These are phyloP conservation scores for Sesia apiformis DNA, from an alignment of 2,888 invertebrate species.

Conservation along the genomic window DNA sequence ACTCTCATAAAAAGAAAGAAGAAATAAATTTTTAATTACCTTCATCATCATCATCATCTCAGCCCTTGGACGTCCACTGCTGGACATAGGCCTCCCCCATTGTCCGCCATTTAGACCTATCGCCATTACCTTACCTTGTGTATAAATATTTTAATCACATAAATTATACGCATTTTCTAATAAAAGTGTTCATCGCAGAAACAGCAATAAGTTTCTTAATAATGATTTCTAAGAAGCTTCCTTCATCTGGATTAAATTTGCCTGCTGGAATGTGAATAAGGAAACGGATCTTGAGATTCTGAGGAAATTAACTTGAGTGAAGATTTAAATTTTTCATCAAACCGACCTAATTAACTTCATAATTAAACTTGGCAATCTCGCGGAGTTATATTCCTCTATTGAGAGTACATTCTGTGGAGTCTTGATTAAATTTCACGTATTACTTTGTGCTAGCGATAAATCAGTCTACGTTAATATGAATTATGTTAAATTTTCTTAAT, in stretches of 20 bases:
- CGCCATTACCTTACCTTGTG: too few relatives aligned
- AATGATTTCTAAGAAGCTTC: conserved; percentile 22
- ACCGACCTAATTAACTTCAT: conserved; percentile 66
- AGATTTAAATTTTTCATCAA: conserved; percentile 68
- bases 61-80: too few relatives aligned
- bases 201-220: conserved; percentile 8
- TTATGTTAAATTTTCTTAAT: not conserved
- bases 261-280: conserved; percentile 43
- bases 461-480: not conserved
- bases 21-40: too few relatives aligned
- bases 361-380: conserved; percentile 59
- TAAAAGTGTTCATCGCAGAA: not conserved
- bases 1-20: too few relatives aligned
- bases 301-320: conserved; percentile 62
- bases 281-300: conserved; percentile 46
- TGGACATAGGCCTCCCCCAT: too few relatives aligned
- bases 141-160: too few relatives aligned
- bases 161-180: too few relatives aligned
- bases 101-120: too few relatives aligned
- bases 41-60: too few relatives aligned
- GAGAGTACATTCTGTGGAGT: conserved; percentile 27
- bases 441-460: not conserved
- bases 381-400: conserved; percentile 45
- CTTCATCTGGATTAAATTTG: conserved; percentile 40
- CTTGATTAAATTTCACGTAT: conserved; percentile 20